Percentiles rank a stretch among this genome's conserved stretches.
Evolutionary conservation across 23 tunicate genomes (phyloP).

Genomic region (Ciona savignyi): DNA sequence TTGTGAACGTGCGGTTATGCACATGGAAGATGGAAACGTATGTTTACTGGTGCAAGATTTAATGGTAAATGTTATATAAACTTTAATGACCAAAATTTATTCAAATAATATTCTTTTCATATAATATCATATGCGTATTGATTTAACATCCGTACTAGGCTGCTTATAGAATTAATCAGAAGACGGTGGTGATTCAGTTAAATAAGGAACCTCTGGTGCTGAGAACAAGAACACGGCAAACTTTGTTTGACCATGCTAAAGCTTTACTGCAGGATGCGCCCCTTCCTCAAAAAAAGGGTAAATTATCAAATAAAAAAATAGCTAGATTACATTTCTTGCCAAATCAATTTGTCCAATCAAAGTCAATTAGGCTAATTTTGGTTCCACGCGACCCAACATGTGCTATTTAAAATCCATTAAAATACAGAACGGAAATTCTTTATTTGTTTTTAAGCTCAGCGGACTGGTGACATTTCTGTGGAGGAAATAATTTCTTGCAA

Average conservation of each 20-base stretch:
- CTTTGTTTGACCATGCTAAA: slow-evolving; percentile 64
- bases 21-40: slow-evolving; percentile 58
- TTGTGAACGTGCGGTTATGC: slow-evolving; percentile 64
- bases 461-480: neutral
- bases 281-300: slow-evolving; percentile 16
- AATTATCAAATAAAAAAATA: no score
- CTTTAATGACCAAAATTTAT: no score
- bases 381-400: no score
- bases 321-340: no score
- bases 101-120: no score
- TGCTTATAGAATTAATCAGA: slow-evolving; percentile 47
- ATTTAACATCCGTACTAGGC: no score
- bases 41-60: slow-evolving; percentile 38
- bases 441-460: slow-evolving; percentile 4
- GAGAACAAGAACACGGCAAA: slow-evolving; percentile 52
- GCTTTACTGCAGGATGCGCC: slow-evolving; percentile 44
- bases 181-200: slow-evolving; percentile 24
- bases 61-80: slow-evolving; percentile 19
- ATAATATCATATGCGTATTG: no score
- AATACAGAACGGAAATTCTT: no score
- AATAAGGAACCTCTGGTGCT: slow-evolving; percentile 56
- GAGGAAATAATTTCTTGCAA: slow-evolving; percentile 7
- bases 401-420: no score
- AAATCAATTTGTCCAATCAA: no score
- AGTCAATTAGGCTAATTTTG: no score